Evolutionary conservation across 2,113 vertebrate species (phyloP).

Genomic region (Cynocephalus volans): DNA sequence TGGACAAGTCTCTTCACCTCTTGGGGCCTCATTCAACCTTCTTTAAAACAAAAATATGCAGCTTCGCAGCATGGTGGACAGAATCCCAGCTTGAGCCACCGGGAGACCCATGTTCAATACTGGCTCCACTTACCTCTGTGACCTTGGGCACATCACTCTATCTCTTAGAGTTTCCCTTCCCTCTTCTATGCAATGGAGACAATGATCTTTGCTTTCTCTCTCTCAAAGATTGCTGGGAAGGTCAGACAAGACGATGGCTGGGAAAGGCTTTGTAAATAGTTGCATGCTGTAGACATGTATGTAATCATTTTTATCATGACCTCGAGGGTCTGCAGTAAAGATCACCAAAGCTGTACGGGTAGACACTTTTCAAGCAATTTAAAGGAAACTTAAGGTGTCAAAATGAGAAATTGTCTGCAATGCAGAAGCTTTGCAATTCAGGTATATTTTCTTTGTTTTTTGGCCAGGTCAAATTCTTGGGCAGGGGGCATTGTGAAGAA

Average conservation of each 20-base stretch:
- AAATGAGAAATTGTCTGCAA: not conserved
- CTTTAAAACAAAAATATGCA: not conserved
- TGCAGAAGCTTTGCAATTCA: not conserved
- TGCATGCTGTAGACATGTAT: not conserved
- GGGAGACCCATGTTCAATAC: not conserved
- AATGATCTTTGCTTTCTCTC: not conserved
- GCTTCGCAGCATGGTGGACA: not conserved
- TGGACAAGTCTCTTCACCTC: not conserved
- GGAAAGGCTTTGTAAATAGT: not conserved
- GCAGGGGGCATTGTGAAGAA: not conserved
- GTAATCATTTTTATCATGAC: not conserved
- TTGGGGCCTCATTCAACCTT: not conserved
- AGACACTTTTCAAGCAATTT: not conserved
- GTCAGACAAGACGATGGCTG: not conserved
- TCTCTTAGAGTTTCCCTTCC: not conserved
- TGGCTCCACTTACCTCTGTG: not conserved
- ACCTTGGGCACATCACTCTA: too few relatives aligned
- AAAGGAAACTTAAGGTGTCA: not conserved
- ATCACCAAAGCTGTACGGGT: not conserved
- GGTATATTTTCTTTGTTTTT: not conserved
- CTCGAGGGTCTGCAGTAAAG: not conserved
- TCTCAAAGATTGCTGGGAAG: not conserved
- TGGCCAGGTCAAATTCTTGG: not conserved
- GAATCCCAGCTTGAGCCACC: not conserved
- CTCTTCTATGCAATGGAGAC: not conserved